phyloP scores from a whole-genome alignment of 2,113 vertebrate species.

The Nothoprocta perdicaria region DNA sequence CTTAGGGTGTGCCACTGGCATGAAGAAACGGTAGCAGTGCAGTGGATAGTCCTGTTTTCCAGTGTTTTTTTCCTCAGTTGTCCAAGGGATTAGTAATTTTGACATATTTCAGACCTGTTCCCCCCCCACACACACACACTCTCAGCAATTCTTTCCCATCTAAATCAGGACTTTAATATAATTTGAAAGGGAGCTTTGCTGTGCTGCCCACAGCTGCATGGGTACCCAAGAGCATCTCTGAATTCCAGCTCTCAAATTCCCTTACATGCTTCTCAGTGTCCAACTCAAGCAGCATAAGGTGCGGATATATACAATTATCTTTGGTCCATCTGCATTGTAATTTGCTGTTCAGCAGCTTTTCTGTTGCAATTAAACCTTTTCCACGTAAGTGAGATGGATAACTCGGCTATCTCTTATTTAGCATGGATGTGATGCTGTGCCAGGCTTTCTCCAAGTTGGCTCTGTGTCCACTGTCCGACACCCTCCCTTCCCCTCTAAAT shows the following conservation, averaged over 20 bases:
- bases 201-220: not conserved
- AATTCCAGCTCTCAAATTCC: not conserved
- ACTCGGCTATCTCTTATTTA: not conserved
- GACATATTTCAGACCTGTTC: not conserved
- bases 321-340: not conserved
- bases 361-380: not conserved
- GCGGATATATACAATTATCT: not conserved
- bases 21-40: not conserved
- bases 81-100: not conserved
- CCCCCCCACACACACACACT: too few species aligned
- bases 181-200: not conserved
- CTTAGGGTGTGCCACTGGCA: not conserved
- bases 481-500: not conserved
- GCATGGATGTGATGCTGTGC: rapidly evolving
- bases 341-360: not conserved
- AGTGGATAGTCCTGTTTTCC: not conserved
- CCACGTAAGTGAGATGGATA: not conserved
- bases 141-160: not conserved
- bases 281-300: not conserved
- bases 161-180: not conserved
- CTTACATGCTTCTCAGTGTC: not conserved
- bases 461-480: not conserved
- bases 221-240: not conserved
- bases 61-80: not conserved
- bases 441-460: not conserved